These are phyloP conservation scores for Glaucopsyche alexis DNA, from an alignment of 2,888 invertebrate genomes.

Conservation along the genomic window DNA sequence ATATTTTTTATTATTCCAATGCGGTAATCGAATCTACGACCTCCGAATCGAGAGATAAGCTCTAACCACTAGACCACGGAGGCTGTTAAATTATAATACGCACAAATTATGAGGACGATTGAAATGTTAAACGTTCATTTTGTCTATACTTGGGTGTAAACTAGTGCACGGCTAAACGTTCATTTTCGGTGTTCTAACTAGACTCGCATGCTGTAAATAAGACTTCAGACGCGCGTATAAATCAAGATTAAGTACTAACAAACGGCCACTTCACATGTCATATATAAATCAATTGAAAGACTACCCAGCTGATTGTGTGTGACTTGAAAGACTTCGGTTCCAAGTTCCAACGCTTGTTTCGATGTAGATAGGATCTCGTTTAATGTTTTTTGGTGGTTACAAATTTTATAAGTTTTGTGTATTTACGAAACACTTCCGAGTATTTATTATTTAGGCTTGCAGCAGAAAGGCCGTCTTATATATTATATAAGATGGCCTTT, in stretches of 20 bases:
- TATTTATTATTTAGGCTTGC: too few relatives aligned
- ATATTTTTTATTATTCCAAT: too few relatives aligned
- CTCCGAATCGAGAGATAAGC: too few relatives aligned
- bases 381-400: not conserved
- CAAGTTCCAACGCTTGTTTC: constrained; percentile 1
- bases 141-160: too few relatives aligned
- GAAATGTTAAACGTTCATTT: not conserved
- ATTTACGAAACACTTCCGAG: too few relatives aligned
- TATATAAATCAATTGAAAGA: constrained; percentile 72
- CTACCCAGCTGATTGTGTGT: constrained; percentile 36
- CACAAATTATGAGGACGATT: not conserved
- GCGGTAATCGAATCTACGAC: too few relatives aligned
- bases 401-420: too few relatives aligned
- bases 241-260: constrained; percentile 71
- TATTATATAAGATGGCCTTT: too few relatives aligned
- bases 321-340: constrained; percentile 43
- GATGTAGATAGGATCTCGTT: not conserved
- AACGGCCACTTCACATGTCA: constrained; percentile 67
- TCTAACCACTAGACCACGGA: too few relatives aligned
- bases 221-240: constrained; percentile 65
- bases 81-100: too few relatives aligned
- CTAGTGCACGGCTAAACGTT: not conserved
- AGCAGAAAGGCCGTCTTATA: too few relatives aligned
- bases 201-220: constrained; percentile 53
- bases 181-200: not conserved